Evolutionary conservation across 1,140 invertebrate species (phyloP).

Genomic region (Drosophila serrata): DNA sequence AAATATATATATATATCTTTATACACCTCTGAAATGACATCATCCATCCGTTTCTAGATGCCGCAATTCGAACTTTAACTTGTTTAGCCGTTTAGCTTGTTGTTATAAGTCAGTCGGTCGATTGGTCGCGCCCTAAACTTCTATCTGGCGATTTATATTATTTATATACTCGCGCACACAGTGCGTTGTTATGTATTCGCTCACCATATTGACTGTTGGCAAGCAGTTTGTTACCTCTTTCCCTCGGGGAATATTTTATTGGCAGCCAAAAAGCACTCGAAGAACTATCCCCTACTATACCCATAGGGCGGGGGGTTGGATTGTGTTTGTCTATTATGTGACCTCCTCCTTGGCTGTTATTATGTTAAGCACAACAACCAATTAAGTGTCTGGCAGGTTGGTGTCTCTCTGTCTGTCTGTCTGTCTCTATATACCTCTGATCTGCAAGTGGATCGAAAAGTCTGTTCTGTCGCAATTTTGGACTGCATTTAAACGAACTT

Average conservation of each 20-base stretch:
- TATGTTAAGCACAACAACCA: slow-evolving; percentile 82
- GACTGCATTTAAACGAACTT: slow-evolving; percentile 22
- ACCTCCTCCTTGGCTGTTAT: slow-evolving; percentile 77
- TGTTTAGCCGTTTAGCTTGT: slow-evolving; percentile 45
- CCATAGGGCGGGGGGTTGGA: slow-evolving; percentile 4
- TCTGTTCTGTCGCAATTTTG: slow-evolving; percentile 31
- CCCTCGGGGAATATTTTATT: slow-evolving; percentile 60
- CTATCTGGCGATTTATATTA: slow-evolving; percentile 67
- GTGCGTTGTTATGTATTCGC: slow-evolving; percentile 75
- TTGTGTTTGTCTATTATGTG: slow-evolving; percentile 65
- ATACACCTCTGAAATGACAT: slow-evolving; percentile 65
- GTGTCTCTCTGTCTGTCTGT: slow-evolving; percentile 23
- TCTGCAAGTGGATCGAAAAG: slow-evolving; percentile 30
- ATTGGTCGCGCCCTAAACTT: slow-evolving; percentile 67
- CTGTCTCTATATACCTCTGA: slow-evolving; percentile 26
- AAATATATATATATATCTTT: slow-evolving; percentile 15
- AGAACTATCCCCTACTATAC: slow-evolving; percentile 60
- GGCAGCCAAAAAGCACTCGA: slow-evolving; percentile 71
- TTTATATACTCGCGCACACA: slow-evolving; percentile 60
- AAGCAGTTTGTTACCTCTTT: slow-evolving; percentile 76
- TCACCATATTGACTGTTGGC: slow-evolving; percentile 58
- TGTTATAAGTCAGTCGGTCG: slow-evolving; percentile 70
- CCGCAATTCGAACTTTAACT: slow-evolving; percentile 58
- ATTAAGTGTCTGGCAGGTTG: slow-evolving; percentile 66
- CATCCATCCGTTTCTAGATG: slow-evolving; percentile 46